These are phyloP conservation scores for Vanessa atalanta DNA, from an alignment of 1,140 invertebrate genomes.

Conservation along the genomic window DNA sequence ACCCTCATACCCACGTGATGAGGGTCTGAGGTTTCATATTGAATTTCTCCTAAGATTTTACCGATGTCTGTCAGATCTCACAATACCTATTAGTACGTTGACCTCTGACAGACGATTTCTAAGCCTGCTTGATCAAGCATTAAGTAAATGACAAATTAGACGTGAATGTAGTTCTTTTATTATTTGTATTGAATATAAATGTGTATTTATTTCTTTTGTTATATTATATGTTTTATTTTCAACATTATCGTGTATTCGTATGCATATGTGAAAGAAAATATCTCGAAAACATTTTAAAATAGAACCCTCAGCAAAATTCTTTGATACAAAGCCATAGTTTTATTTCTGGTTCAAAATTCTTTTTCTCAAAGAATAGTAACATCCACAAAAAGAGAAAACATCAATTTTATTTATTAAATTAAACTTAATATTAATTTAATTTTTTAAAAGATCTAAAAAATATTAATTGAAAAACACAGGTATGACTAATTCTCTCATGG, in stretches of 20 bases:
- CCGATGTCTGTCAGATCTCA: slow-evolving; percentile 11
- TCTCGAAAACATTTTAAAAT: no score
- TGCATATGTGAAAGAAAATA: no score
- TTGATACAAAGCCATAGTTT: no score
- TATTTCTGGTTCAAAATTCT: no score
- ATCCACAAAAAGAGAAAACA: no score
- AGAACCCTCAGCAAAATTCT: no score
- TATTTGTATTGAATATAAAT: slow-evolving; percentile 2
- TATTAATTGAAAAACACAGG: no score
- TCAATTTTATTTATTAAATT: no score
- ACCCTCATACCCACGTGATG: slow-evolving; percentile 12
- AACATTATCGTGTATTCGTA: not conserved
- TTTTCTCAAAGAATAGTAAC: no score
- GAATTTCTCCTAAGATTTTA: slow-evolving; percentile 29
- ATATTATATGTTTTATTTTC: not conserved
- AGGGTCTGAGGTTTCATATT: slow-evolving; percentile 19
- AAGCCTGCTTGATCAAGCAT: not conserved
- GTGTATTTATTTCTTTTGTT: not conserved
- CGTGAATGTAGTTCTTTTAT: slow-evolving; percentile 7
- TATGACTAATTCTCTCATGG: no score
- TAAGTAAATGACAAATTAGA: slow-evolving; percentile 9
- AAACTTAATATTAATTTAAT: no score
- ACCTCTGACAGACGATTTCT: slow-evolving; percentile 1
- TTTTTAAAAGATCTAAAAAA: no score
- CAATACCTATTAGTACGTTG: slow-evolving; percentile 6